These are phyloP conservation scores for Cercopithecus mona DNA, from an alignment of 2,113 vertebrate genomes.

Conservation along the genomic window DNA sequence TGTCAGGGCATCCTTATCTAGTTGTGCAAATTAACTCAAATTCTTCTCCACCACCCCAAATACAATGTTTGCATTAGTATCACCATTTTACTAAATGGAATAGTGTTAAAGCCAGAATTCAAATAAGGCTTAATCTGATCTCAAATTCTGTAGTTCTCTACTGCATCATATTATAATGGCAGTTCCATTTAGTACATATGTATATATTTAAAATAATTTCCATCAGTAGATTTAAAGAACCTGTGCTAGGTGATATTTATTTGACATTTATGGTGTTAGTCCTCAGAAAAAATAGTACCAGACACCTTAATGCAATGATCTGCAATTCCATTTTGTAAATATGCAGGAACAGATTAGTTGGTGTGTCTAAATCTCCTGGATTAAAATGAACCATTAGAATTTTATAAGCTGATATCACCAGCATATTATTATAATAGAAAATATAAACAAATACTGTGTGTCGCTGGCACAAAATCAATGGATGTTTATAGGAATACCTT, in stretches of 20 bases:
- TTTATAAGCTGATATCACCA: neutral
- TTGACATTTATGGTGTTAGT: constrained; percentile 20
- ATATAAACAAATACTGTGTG: constrained; percentile 39
- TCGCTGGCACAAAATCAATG: constrained; percentile 27
- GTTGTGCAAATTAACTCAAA: neutral
- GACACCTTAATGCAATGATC: constrained; percentile 20
- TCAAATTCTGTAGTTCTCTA: neutral
- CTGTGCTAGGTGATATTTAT: neutral
- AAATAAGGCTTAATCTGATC: neutral
- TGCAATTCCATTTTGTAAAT: constrained; percentile 34
- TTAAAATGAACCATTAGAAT: constrained; percentile 51
- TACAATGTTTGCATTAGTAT: neutral
- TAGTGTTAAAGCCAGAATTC: neutral
- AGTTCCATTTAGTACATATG: neutral
- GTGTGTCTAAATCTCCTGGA: neutral
- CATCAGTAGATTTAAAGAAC: neutral
- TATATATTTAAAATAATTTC: constrained; percentile 31
- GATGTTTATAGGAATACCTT: constrained; percentile 29
- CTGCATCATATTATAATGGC: neutral
- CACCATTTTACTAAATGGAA: neutral
- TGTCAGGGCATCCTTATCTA: neutral
- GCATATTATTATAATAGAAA: constrained; percentile 23
- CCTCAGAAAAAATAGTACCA: constrained; percentile 27
- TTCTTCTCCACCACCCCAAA: neutral
- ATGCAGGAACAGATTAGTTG: constrained; percentile 13